phyloP scores from a whole-genome alignment of 2,113 vertebrate species.

The Cacatua alba region DNA sequence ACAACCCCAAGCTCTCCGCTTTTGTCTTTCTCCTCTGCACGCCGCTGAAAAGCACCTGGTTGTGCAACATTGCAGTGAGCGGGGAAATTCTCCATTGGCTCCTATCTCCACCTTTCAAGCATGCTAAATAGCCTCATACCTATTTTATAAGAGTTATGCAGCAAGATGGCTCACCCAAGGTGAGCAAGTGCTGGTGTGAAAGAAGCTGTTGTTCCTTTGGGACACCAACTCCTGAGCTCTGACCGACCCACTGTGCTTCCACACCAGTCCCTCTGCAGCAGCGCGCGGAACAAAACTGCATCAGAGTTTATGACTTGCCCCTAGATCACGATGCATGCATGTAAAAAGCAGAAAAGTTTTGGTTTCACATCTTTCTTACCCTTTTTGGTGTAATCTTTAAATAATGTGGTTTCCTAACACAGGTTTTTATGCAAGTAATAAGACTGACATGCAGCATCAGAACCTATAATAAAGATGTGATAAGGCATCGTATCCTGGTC shows the following conservation, averaged over 20 bases:
- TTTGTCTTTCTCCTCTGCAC: background rate
- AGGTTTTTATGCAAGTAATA: background rate
- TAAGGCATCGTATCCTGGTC: background rate
- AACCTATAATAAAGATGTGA: background rate
- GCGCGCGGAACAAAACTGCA: background rate
- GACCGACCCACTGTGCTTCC: fast-evolving
- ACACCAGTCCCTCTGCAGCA: background rate
- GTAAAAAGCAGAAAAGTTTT: background rate
- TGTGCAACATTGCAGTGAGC: background rate
- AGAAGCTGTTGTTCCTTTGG: background rate
- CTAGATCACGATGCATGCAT: background rate
- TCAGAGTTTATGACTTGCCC: background rate
- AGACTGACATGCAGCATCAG: background rate
- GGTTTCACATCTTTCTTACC: background rate
- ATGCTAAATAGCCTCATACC: background rate
- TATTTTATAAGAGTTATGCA: background rate
- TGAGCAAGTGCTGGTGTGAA: background rate
- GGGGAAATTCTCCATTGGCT: background rate
- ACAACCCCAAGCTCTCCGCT: background rate
- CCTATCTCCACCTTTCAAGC: background rate
- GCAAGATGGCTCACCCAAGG: background rate
- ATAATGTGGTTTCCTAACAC: background rate
- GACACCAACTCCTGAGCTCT: background rate
- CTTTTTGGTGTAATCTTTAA: background rate
- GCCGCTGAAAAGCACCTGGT: background rate